Conservation (phyloP, 1,140 invertebrate genomes). For the Monomorium pharaonis region DNA sequence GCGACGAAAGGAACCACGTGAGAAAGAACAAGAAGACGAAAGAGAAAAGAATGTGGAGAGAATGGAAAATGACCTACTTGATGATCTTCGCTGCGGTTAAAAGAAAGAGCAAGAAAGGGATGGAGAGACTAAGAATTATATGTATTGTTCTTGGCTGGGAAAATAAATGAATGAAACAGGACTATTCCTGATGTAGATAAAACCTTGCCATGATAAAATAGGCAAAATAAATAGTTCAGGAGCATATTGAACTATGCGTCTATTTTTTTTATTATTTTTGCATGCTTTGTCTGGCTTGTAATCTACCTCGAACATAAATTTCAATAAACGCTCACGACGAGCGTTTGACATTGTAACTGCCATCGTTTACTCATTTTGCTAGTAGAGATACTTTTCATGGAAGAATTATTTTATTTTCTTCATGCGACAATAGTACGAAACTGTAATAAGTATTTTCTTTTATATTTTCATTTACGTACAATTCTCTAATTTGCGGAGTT, state of each 20-base stretch:
- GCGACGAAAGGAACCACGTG: constrained; percentile 27
- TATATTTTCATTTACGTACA: background rate
- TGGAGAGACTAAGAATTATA: constrained; percentile 11
- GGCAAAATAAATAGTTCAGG: constrained; percentile 7
- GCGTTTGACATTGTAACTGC: background rate
- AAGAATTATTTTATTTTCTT: background rate
- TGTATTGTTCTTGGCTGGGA: constrained; percentile 9
- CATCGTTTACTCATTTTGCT: background rate
- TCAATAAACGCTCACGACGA: constrained; percentile 1
- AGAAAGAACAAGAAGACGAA: constrained; percentile 32
- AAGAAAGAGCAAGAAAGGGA: background rate
- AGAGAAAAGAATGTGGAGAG: background rate
- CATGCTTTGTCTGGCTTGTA: background rate
- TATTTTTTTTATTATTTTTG: constrained; percentile 27
- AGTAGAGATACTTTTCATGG: background rate
- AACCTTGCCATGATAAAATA: constrained; percentile 54
- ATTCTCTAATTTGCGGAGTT: background rate
- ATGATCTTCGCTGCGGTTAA: constrained; percentile 30
- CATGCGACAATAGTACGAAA: too few species aligned
- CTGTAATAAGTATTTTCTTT: background rate
- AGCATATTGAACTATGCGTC: background rate
- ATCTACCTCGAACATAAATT: background rate
- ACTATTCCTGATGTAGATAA: constrained; percentile 36
- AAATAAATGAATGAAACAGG: constrained; percentile 59
- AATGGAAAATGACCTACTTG: constrained; percentile 35